Conservation (phyloP, 1,140 invertebrate genomes). For the Leptinotarsa texana region DNA sequence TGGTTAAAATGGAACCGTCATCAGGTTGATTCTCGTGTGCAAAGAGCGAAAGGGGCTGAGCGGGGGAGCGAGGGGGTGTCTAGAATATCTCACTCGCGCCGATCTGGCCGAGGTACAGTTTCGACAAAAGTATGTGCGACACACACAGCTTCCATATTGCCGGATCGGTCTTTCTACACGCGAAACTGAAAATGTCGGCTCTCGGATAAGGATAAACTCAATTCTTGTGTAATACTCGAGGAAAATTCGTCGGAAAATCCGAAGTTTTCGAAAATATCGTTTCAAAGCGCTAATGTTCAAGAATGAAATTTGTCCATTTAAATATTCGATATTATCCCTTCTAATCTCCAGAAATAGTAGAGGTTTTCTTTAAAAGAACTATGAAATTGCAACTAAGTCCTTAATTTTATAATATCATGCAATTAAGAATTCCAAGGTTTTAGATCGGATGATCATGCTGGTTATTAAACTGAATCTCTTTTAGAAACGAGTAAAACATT, state of each 20-base stretch:
- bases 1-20: constrained; percentile 45
- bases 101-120: constrained; percentile 47
- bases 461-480: no score
- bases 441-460: no score
- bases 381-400: no score
- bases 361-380: no score
- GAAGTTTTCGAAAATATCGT: not conserved
- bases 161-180: constrained; percentile 16
- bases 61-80: constrained; percentile 32
- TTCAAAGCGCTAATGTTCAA: not conserved
- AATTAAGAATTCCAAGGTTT: no score
- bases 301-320: no score
- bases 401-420: no score
- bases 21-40: constrained; percentile 42
- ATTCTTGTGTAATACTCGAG: not conserved
- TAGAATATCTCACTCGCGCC: constrained; percentile 49
- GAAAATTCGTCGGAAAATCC: not conserved
- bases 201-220: not conserved
- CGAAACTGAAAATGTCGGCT: constrained; percentile 15
- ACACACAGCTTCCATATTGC: constrained; percentile 40
- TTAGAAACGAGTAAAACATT: no score
- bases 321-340: no score
- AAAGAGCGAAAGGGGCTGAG: constrained; percentile 21
- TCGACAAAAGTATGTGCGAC: constrained; percentile 48
- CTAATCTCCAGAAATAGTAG: no score